Evolutionary conservation across 64 coral and sea anemone genomes (phyloP).

Genomic region (Pachyseris speciosa): DNA sequence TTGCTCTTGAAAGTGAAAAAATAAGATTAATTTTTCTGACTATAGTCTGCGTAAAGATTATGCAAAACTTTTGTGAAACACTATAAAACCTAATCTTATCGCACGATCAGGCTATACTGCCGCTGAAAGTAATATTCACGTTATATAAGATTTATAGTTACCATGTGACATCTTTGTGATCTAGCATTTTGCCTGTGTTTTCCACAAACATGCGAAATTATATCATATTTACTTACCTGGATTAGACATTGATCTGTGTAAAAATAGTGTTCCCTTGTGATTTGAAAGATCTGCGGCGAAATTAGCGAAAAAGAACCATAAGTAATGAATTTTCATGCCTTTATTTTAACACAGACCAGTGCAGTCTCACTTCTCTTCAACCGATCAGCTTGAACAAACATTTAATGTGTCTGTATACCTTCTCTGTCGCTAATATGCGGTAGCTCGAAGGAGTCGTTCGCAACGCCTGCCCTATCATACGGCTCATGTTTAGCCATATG

Average conservation of each 20-base stretch:
- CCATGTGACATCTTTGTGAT: conserved; percentile 34
- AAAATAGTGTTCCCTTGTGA: conserved; percentile 81
- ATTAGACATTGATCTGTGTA: conserved; percentile 61
- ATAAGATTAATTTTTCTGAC: neutral
- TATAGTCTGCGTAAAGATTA: neutral
- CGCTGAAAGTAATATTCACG: neutral
- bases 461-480: conserved; percentile 64
- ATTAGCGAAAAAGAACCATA: conserved; percentile 3
- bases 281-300: conserved; percentile 73
- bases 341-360: neutral
- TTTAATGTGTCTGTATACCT: conserved; percentile 58
- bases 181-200: neutral
- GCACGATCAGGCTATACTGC: neutral
- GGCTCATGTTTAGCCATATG: conserved; percentile 81
- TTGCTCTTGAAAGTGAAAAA: neutral
- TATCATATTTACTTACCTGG: conserved; percentile 46
- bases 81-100: neutral
- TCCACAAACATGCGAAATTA: neutral
- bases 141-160: neutral
- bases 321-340: neutral
- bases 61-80: neutral
- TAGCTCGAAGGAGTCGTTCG: conserved; percentile 81
- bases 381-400: neutral
- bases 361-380: neutral
- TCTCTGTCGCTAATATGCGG: conserved; percentile 99